Evolutionary conservation across 2,888 invertebrate species (phyloP).

Genomic region (Lepidochitona cinerea): DNA sequence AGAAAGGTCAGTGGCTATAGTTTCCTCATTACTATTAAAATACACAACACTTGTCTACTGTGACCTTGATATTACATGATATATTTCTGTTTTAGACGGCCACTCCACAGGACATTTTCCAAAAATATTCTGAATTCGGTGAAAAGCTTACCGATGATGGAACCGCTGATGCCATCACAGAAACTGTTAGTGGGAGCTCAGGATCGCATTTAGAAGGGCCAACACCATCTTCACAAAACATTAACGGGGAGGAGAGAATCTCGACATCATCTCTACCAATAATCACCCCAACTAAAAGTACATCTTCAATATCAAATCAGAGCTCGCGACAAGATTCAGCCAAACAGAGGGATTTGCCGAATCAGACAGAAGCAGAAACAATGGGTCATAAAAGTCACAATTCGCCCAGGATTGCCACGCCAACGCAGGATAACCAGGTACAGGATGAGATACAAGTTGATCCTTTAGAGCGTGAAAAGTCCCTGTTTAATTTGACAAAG

Average conservation of each 20-base stretch:
- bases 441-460: neutral
- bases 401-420: neutral
- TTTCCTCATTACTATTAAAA: no score
- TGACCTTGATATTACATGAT: neutral
- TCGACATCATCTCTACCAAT: neutral
- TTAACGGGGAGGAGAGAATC: neutral
- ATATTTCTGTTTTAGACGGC: neutral
- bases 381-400: neutral
- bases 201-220: no score
- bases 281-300: neutral
- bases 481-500: slow-evolving; percentile 32
- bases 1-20: no score
- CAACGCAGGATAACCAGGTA: neutral
- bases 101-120: slow-evolving; percentile 34
- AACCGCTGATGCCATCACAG: no score
- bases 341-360: neutral
- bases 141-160: slow-evolving; percentile 30
- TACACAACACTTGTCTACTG: neutral
- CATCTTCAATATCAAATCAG: neutral
- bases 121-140: slow-evolving; percentile 51
- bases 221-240: neutral
- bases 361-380: neutral
- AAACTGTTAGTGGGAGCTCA: neutral
- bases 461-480: slow-evolving; percentile 22
- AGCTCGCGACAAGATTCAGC: neutral